phyloP scores from a whole-genome alignment of 2,797 vertebrate species.

The Leptatherina wallacei region DNA sequence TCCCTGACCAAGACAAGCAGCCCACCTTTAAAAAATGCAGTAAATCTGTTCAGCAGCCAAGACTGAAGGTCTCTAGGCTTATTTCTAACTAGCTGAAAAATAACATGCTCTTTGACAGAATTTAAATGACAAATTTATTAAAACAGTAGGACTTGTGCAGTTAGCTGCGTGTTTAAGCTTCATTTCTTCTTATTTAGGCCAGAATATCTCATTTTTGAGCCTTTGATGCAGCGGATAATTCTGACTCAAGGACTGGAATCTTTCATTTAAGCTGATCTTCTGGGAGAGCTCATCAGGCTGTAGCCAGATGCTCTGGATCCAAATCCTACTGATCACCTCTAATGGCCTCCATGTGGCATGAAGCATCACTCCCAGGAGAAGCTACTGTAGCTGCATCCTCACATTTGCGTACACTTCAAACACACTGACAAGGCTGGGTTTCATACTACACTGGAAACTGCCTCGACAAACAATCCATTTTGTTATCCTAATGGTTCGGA shows the following conservation, averaged over 20 bases:
- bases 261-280: slow-evolving; percentile 41
- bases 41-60: slow-evolving; percentile 5
- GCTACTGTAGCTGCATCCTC: slow-evolving; percentile 15
- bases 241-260: slow-evolving; percentile 28
- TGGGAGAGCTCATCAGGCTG: slow-evolving; percentile 60
- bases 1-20: not conserved
- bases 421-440: slow-evolving; percentile 6
- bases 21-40: slow-evolving; percentile 1
- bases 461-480: slow-evolving; percentile 35
- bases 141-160: not conserved
- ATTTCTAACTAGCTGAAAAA: not conserved
- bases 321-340: slow-evolving; percentile 63
- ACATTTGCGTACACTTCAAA: slow-evolving; percentile 35
- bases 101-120: not conserved
- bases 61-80: not conserved
- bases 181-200: not conserved
- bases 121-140: not conserved
- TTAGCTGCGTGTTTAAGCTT: not conserved
- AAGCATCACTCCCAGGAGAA: slow-evolving; percentile 42
- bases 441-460: slow-evolving; percentile 21
- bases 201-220: slow-evolving; percentile 8
- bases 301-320: slow-evolving; percentile 56
- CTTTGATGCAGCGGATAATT: slow-evolving; percentile 37
- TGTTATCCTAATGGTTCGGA: slow-evolving; percentile 39
- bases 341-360: slow-evolving; percentile 50